These are phyloP conservation scores for Yoshiicerus persimilis DNA, from an alignment of 1,140 invertebrate species.

Conservation along the genomic window DNA sequence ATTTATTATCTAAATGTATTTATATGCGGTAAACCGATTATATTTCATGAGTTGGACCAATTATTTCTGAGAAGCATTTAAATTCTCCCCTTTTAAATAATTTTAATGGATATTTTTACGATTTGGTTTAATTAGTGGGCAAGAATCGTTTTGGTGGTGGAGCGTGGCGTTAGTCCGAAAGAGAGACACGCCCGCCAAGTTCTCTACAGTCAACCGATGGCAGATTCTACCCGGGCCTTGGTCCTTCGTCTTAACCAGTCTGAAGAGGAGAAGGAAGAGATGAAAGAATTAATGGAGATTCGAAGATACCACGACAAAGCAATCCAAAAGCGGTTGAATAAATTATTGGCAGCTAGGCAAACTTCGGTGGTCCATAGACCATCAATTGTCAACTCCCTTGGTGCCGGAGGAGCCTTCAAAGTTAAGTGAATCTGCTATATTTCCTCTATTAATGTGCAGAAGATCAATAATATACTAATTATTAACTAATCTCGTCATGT, in stretches of 20 bases:
- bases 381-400: neutral
- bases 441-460: too few species aligned
- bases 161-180: slow-evolving; percentile 86
- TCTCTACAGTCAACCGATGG: slow-evolving; percentile 94
- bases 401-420: slow-evolving; percentile 19
- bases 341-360: neutral
- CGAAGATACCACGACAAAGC: slow-evolving; percentile 77
- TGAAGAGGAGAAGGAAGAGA: slow-evolving; percentile 61
- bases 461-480: too few species aligned
- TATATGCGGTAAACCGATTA: too few species aligned
- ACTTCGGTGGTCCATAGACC: neutral
- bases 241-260: slow-evolving; percentile 75
- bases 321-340: slow-evolving; percentile 63
- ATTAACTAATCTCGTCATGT: too few species aligned
- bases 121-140: slow-evolving; percentile 79
- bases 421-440: neutral
- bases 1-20: too few species aligned
- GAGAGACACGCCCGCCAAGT: slow-evolving; percentile 81
- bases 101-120: too few species aligned
- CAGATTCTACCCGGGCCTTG: slow-evolving; percentile 73
- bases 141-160: slow-evolving; percentile 92
- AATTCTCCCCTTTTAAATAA: too few species aligned
- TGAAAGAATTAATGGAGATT: slow-evolving; percentile 90
- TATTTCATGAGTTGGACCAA: too few species aligned
- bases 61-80: too few species aligned